Evolutionary conservation across 2,888 invertebrate species (phyloP).

Genomic region (Neoitamus cyanurus): DNA sequence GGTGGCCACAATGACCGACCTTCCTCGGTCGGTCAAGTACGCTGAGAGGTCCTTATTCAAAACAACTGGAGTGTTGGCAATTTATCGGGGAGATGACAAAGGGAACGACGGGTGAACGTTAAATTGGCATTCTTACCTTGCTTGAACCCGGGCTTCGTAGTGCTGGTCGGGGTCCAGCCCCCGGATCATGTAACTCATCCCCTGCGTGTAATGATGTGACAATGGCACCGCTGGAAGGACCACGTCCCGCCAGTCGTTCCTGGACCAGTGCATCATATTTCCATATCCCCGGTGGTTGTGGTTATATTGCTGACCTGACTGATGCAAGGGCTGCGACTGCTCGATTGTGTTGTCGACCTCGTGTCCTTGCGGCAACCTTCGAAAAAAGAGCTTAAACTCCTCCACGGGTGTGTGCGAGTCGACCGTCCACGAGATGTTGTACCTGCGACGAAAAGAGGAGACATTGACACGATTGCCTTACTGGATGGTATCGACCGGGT

Average conservation of each 20-base stretch:
- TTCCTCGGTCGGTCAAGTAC: not conserved
- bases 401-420: constrained; percentile 76
- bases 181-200: constrained; percentile 75
- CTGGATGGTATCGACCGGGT: constrained; percentile 4
- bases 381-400: constrained; percentile 74
- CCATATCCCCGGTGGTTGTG: constrained; percentile 57
- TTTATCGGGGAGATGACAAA: not conserved
- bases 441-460: constrained; percentile 66
- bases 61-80: constrained; percentile 12
- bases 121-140: constrained; percentile 65
- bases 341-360: constrained; percentile 67
- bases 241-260: constrained; percentile 71
- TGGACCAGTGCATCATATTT: constrained; percentile 65
- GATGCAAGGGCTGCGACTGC: constrained; percentile 65
- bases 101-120: not conserved
- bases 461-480: not conserved
- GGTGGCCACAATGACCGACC: constrained; percentile 6
- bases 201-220: constrained; percentile 70
- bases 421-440: constrained; percentile 76
- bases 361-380: constrained; percentile 71
- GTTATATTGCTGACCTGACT: constrained; percentile 17
- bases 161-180: constrained; percentile 74
- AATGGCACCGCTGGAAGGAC: constrained; percentile 70
- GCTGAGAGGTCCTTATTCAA: constrained; percentile 12
- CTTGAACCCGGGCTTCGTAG: constrained; percentile 76